These are phyloP conservation scores for Helobdella robusta DNA, from an alignment of 2,888 invertebrate species.

Conservation along the genomic window DNA sequence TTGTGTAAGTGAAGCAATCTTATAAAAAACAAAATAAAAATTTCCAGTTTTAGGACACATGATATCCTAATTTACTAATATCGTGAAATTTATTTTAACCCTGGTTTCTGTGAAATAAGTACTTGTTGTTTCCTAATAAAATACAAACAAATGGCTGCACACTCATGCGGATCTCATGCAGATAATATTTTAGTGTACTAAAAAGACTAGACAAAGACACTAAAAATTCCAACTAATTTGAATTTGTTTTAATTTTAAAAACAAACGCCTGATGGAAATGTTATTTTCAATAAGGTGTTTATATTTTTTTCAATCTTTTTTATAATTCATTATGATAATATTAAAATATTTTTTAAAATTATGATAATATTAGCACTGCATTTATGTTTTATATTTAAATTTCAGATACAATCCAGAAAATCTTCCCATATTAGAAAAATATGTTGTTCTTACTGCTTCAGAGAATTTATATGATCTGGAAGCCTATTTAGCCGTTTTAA, in stretches of 20 bases:
- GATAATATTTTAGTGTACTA: no score
- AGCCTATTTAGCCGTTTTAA: slow-evolving; percentile 88
- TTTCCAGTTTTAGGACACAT: no score
- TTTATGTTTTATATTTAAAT: slow-evolving; percentile 34
- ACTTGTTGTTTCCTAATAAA: no score
- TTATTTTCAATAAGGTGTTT: no score
- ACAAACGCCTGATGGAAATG: no score
- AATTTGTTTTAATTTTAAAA: not conserved
- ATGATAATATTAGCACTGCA: not conserved
- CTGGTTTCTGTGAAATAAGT: no score
- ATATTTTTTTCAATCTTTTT: no score
- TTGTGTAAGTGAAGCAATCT: no score
- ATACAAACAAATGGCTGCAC: no score
- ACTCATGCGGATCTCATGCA: no score
- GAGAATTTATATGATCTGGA: slow-evolving; percentile 93
- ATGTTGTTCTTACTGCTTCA: slow-evolving; percentile 81
- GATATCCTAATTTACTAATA: not conserved
- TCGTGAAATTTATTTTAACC: no score
- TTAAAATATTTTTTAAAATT: not conserved
- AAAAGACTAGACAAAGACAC: not conserved
- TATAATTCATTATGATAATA: not conserved
- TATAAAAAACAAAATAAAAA: no score
- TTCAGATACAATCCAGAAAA: slow-evolving; percentile 91
- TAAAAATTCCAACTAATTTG: not conserved
- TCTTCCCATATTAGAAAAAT: slow-evolving; percentile 74